phyloP scores from a whole-genome alignment of 2,797 vertebrate genomes.

The Dermochelys coriacea region DNA sequence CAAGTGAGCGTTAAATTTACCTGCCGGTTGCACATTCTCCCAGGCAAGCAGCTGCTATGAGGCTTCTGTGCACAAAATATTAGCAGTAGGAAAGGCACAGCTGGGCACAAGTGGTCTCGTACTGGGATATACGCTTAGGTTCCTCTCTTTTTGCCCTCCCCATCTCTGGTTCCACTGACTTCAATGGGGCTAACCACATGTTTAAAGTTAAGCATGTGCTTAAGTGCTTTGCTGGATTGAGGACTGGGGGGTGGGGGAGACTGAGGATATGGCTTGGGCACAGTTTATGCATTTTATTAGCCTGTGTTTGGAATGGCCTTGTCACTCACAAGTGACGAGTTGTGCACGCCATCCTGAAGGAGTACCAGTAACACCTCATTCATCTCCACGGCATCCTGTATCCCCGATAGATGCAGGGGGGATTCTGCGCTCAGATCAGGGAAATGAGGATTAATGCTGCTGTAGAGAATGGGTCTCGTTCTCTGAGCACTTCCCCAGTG shows the following conservation, averaged over 20 bases:
- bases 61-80: neutral
- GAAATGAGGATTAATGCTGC: neutral
- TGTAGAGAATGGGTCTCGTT: neutral
- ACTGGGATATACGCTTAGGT: neutral
- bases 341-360: neutral
- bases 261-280: neutral
- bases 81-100: neutral
- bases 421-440: neutral
- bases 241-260: too few species aligned
- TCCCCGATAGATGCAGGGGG: neutral
- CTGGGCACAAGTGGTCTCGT: neutral
- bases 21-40: neutral
- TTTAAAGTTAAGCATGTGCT: neutral
- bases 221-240: neutral
- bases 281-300: accelerated
- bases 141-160: neutral
- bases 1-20: neutral
- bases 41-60: neutral
- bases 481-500: neutral
- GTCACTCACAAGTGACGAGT: neutral
- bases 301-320: neutral
- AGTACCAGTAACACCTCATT: neutral
- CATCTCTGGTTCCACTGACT: neutral
- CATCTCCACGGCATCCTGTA: neutral
- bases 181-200: neutral